These are phyloP conservation scores for Spilarctia lutea DNA, from an alignment of 2,888 invertebrate species.

Conservation along the genomic window DNA sequence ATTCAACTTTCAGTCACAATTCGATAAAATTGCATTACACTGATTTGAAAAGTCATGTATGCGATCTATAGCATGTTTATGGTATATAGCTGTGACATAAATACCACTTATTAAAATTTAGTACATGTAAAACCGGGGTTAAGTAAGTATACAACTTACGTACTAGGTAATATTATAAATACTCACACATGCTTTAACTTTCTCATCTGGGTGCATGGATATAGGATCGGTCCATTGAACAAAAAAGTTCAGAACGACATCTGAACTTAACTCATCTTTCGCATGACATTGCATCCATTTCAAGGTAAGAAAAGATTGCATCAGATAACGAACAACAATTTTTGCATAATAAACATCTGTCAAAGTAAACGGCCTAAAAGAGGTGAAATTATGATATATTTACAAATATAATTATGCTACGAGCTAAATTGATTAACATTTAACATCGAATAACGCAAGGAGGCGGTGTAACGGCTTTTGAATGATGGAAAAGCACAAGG, in stretches of 20 bases:
- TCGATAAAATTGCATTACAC: no score
- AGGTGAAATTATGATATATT: neutral
- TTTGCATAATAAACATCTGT: conserved; percentile 72
- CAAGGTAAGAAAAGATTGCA: conserved; percentile 64
- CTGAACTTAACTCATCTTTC: conserved; percentile 58
- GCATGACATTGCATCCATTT: conserved; percentile 64
- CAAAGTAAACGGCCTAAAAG: conserved; percentile 64
- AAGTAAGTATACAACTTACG: neutral
- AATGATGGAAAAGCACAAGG: neutral
- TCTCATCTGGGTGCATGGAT: conserved; percentile 60
- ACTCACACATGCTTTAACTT: conserved; percentile 60
- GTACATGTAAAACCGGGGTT: neutral
- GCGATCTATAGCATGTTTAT: neutral
- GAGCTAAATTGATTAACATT: neutral
- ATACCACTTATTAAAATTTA: no score
- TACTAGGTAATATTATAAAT: neutral
- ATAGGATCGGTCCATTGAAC: conserved; percentile 72
- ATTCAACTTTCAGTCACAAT: neutral
- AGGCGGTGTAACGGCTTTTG: neutral
- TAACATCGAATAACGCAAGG: neutral
- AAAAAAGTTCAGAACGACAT: conserved; percentile 68
- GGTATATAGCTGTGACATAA: neutral
- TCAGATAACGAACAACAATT: conserved; percentile 61
- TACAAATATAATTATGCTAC: neutral
- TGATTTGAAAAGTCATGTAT: neutral